These are phyloP conservation scores for Torymus auratus DNA, from an alignment of 2,888 invertebrate genomes.

Conservation along the genomic window DNA sequence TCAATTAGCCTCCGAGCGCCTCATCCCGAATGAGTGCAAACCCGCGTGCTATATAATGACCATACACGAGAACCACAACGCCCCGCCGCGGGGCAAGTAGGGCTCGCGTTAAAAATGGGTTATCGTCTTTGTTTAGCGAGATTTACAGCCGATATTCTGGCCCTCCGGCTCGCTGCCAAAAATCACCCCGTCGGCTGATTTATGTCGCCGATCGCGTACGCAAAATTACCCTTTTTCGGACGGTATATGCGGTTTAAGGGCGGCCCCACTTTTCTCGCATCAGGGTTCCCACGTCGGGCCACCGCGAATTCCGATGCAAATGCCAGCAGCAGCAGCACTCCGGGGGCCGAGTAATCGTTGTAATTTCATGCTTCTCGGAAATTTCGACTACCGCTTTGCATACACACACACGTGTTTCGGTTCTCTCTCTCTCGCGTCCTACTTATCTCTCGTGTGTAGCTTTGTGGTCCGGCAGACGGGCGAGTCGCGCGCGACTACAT, in stretches of 20 bases:
- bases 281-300: background rate
- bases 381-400: constrained; percentile 56
- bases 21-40: background rate
- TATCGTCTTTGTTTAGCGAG: constrained; percentile 42
- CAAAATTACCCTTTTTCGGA: background rate
- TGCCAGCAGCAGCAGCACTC: constrained; percentile 61
- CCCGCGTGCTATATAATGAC: background rate
- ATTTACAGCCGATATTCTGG: constrained; percentile 36
- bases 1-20: constrained; percentile 40
- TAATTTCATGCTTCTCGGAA: constrained; percentile 75
- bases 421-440: background rate
- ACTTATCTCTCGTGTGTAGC: constrained; percentile 6
- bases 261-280: too few species aligned
- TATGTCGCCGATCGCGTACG: constrained; percentile 23
- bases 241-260: too few species aligned
- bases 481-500: background rate
- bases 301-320: constrained; percentile 75
- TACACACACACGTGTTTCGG: too few species aligned
- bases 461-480: background rate
- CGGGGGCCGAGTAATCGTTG: constrained; percentile 72
- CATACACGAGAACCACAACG: background rate
- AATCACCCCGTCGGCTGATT: constrained; percentile 7
- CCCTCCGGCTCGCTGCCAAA: background rate
- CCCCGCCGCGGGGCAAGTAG: background rate
- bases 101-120: constrained; percentile 29